Evolutionary conservation across 2,113 vertebrate species (phyloP).

Genomic region (Alligator mississippiensis): DNA sequence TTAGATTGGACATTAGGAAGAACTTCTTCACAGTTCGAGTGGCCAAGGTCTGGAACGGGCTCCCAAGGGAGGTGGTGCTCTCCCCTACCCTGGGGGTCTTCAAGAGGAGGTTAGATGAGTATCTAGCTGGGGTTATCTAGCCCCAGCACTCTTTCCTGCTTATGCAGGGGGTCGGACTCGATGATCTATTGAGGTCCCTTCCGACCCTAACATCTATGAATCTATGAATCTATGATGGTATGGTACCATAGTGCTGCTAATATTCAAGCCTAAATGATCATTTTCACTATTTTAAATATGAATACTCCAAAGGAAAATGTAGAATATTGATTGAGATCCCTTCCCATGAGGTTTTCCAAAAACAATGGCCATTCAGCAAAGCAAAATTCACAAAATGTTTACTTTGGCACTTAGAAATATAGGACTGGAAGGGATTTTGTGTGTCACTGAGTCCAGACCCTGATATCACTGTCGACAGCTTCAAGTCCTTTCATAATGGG

Average conservation of each 20-base stretch:
- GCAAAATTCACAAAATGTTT: neutral
- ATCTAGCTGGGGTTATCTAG: no score
- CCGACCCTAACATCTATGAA: no score
- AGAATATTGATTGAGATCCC: neutral
- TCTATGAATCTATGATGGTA: no score
- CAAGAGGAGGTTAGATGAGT: no score
- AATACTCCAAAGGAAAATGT: neutral
- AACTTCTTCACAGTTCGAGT: no score
- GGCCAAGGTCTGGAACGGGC: no score
- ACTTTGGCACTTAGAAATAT: neutral
- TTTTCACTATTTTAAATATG: slow-evolving; percentile 14
- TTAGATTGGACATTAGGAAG: no score
- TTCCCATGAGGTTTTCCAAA: neutral
- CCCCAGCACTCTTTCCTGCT: no score
- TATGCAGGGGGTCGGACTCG: no score
- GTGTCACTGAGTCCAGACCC: neutral
- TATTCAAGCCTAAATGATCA: neutral
- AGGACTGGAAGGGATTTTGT: neutral
- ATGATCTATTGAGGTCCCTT: no score
- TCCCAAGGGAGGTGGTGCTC: no score
- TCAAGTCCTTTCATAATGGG: neutral
- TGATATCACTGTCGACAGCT: neutral
- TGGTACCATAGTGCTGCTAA: neutral
- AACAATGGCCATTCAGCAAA: neutral
- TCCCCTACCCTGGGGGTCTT: no score